Percentiles rank a stretch among this genome's conserved stretches.
Conservation (phyloP, 2,888 invertebrate species). For the Netelia virgata region DNA sequence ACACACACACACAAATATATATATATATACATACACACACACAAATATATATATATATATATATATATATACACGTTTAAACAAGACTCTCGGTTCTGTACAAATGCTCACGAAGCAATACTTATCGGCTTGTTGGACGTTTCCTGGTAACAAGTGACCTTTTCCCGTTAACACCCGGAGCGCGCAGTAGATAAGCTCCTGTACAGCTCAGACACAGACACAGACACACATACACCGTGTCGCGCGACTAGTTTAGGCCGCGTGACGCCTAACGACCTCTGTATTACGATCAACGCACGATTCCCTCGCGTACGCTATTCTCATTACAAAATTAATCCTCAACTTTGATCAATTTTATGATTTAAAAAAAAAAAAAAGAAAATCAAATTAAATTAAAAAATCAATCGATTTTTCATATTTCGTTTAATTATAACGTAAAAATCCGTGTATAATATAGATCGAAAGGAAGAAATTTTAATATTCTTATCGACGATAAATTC, state of each 20-base stretch:
- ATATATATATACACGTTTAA: not conserved
- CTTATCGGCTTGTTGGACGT: constrained; percentile 58
- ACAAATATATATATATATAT: not conserved
- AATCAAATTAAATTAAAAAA: too few relatives aligned
- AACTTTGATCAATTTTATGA: not conserved
- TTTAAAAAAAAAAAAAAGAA: too few relatives aligned
- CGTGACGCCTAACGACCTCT: constrained; percentile 40
- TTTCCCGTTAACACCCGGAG: constrained; percentile 53
- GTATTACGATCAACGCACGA: constrained; percentile 41
- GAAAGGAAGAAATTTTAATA: too few relatives aligned
- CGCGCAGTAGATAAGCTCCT: constrained; percentile 50
- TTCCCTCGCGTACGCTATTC: not conserved
- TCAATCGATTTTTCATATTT: too few relatives aligned
- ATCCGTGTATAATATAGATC: too few relatives aligned
- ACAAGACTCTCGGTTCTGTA: not conserved
- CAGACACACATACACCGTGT: not conserved
- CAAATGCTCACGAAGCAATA: constrained; percentile 40
- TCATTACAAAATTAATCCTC: constrained; percentile 11
- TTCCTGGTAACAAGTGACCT: constrained; percentile 55
- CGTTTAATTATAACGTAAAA: too few relatives aligned
- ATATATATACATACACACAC: not conserved
- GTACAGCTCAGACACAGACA: constrained; percentile 49
- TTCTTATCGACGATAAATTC: too few relatives aligned
- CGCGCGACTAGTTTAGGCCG: not conserved
- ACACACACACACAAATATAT: too few relatives aligned